Evolutionary conservation across 2,797 vertebrate genomes (phyloP), one percentile per base, ranked within the genome.

Genomic region (Crenuchus spilurus): DNA sequence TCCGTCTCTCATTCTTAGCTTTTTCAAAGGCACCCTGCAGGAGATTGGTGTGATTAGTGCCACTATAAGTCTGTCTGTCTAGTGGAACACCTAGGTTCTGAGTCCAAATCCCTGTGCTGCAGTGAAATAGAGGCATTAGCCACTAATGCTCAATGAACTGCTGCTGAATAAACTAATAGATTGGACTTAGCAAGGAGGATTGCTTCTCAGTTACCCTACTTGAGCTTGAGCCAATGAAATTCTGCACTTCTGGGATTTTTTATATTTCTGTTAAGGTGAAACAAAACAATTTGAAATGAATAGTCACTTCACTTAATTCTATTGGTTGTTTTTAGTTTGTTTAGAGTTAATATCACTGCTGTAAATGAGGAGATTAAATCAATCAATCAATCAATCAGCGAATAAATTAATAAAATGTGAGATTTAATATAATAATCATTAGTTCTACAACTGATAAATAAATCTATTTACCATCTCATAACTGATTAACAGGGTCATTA

Each of bases 11-110:
- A 70, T 65, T 48, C 28, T 18, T 46, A 44, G 70, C 44, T 76
- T 84, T n/a, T 84, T 80, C 67, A 81, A 84, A 85, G 55, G 31
- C 61, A 76, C 75, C 71, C 67, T 84, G 67, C 63, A 80, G 46
- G 77, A 86, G 78, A 83, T 67, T 72, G 28, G 78, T 71, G 46
- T 85, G 82, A 86, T 81, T 83, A 74, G 52, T 31, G 18, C 26
- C 42, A 65, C 49, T 65, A 82, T 65, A 76, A 64, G 20, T 62
- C 10, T 16, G 80, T 82, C 14, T 57, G 55, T 67, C 80, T 72
- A 48, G 70, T 18, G 18, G 6, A 76, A 75, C 46, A 71, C 22
- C 49, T 60, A 24, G 30, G 24, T 75, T 24, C 64, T 39, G 76
- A 24, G 62, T 35, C 60, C 48, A 72, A 48, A 70, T 48, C 70